Evolutionary conservation across 2,888 invertebrate genomes (phyloP), one percentile per base, ranked within the genome.

Genomic region (Xiphydria camelus): DNA sequence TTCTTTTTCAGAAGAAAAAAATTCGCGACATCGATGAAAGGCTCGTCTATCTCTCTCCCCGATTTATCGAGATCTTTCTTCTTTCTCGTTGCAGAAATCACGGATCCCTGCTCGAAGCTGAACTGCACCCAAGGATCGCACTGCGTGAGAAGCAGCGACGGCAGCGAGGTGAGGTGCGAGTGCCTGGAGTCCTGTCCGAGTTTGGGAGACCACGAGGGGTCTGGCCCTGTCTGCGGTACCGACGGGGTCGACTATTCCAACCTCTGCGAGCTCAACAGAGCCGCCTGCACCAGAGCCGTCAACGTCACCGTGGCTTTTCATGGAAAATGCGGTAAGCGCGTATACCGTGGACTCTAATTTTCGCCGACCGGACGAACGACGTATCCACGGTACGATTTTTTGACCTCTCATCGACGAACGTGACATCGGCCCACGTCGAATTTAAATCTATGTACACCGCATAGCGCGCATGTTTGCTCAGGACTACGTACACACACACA

Each of bases 311-410:
- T 92, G 62, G 88, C 89, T 62, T 91, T 89, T 68, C 82, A 83
- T 55, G 94, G 94, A 47, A 88, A 89, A 77, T 94, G 94, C 77
- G 92, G 94, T 94, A 75, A 84, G 87, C 76, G n/a, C n/a, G n/a
- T n/a, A n/a, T n/a, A n/a, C n/a, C n/a, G n/a, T n/a, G n/a, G n/a
- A n/a, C n/a, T n/a, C n/a, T n/a, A n/a, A n/a, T n/a, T n/a, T n/a
- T n/a, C n/a, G n/a, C n/a, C n/a, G n/a, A n/a, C n/a, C n/a, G n/a
- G n/a, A n/a, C n/a, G n/a, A n/a, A n/a, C n/a, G n/a, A n/a, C n/a
- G n/a, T n/a, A n/a, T n/a, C n/a, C n/a, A n/a, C n/a, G n/a, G n/a
- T n/a, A n/a, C n/a, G n/a, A n/a, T n/a, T n/a, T n/a, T n/a, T n/a
- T n/a, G n/a, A n/a, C n/a, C n/a, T n/a, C n/a, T n/a, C n/a, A n/a